A percentile compares a stretch with the other conserved stretches of the same genome.
These are phyloP conservation scores for Dolichoris vasculosae DNA, from an alignment of 1,140 invertebrate species.

Conservation along the genomic window DNA sequence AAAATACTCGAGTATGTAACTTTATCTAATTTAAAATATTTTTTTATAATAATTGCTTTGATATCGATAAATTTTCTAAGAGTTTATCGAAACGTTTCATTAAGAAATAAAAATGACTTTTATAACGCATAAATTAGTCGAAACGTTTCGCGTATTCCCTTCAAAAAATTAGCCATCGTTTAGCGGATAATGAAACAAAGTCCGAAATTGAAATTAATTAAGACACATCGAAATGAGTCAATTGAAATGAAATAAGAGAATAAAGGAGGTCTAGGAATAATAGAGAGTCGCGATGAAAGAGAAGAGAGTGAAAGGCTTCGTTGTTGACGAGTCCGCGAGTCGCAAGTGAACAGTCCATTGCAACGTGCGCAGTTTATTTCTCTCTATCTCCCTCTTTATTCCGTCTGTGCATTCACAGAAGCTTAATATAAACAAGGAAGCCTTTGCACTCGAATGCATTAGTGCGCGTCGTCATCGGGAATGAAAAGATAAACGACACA, in stretches of 20 bases:
- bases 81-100: not conserved
- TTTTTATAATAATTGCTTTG: not conserved
- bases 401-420: not conserved
- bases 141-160: no score
- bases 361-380: not conserved
- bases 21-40: not conserved
- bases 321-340: not conserved
- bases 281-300: not conserved
- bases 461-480: not conserved
- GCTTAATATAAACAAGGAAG: slow-evolving; percentile 2
- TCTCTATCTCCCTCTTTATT: not conserved
- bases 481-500: not conserved
- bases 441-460: slow-evolving; percentile 9
- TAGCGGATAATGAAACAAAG: no score
- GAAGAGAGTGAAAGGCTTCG: not conserved
- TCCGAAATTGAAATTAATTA: no score
- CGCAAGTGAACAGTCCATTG: not conserved
- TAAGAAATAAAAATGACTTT: not conserved
- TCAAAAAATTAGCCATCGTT: no score
- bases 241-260: no score
- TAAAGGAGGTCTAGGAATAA: not conserved
- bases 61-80: not conserved
- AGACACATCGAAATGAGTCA: no score
- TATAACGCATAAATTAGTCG: no score
- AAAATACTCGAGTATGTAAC: not conserved